Base-by-base conservation (phyloP, 2,113 vertebrate species). In the Elephas maximus region DNA sequence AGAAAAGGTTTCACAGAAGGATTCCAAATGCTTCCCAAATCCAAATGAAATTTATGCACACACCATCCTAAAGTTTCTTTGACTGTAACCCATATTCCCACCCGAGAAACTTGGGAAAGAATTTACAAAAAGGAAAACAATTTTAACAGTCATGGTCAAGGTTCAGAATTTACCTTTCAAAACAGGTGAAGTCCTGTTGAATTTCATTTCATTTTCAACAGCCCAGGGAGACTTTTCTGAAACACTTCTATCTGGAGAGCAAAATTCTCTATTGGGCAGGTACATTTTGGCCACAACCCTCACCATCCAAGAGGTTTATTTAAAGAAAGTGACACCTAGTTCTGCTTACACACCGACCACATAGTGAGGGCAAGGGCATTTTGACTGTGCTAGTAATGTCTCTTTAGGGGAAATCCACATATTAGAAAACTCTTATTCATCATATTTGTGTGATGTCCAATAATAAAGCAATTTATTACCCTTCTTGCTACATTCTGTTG, bases 21-120 rank as follows among this genome's bases (percentile, higher is more conserved):
- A 85, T 88, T 93, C 44, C 51, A 96, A 69, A 85, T 81, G 30
- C n/a, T 95, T 92, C 21, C 71, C 53, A 53, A 87, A 87, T 15
- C 17, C 62, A 96, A 57, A 69, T 69, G 20, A 92, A 85, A 80
- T 57, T 8, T 51, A 79, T 71, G n/a, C 14, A 73, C 14, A 60
- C 1, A 53, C 28, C 33, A 57, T 73, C n/a, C n/a, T 94, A 67
- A 84, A 62, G 37, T 92, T 94, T 41, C 84, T 86, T 2, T 73
- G 41, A 82, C 33, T 84, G 2, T 67, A 83, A 87, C 11, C 37
- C 60, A 48, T 57, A 60, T 90, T 11, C 8, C 30, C 20, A 95
- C 2, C 9, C 62, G 94, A 45, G 28, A 67, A 86, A 45, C 5
- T 26, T 78, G 21, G 8, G 20, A 63, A 30, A 41, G 7, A 73